These are phyloP conservation scores for Athripsodes cinereus DNA, from an alignment of 2,888 invertebrate genomes.

Conservation along the genomic window DNA sequence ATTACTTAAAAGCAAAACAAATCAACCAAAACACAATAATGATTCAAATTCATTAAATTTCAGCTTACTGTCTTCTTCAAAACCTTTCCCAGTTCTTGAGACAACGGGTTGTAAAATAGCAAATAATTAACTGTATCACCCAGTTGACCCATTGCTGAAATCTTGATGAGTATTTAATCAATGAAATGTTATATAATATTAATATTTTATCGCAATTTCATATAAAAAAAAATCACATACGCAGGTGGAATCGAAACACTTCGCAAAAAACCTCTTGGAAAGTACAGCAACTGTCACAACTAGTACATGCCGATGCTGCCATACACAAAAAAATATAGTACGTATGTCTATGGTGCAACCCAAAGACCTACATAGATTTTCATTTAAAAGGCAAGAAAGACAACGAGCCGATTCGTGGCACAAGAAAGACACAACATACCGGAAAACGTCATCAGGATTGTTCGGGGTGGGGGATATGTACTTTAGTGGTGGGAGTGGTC, in stretches of 20 bases:
- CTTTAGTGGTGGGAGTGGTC: no score
- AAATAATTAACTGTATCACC: slow-evolving; percentile 38
- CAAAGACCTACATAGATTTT: no score
- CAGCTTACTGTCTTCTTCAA: slow-evolving; percentile 33
- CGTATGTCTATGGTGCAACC: no score
- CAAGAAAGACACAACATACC: no score
- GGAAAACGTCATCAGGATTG: no score
- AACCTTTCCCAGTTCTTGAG: slow-evolving; percentile 31
- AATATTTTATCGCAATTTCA: neutral
- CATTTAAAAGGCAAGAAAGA: no score
- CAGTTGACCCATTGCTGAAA: slow-evolving; percentile 31
- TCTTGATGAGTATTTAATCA: no score
- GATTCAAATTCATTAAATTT: neutral
- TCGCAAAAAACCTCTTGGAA: neutral
- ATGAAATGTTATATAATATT: slow-evolving; percentile 13
- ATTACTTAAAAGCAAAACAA: neutral
- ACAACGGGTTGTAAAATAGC: slow-evolving; percentile 39
- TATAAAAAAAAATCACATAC: neutral
- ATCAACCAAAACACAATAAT: neutral
- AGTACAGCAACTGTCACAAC: no score
- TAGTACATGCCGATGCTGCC: no score
- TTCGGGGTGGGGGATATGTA: no score
- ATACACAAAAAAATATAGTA: no score
- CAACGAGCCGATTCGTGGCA: no score
- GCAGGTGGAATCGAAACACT: neutral